phyloP scores from a whole-genome alignment of 2,797 vertebrate genomes.

The Adelosebastes latens region DNA sequence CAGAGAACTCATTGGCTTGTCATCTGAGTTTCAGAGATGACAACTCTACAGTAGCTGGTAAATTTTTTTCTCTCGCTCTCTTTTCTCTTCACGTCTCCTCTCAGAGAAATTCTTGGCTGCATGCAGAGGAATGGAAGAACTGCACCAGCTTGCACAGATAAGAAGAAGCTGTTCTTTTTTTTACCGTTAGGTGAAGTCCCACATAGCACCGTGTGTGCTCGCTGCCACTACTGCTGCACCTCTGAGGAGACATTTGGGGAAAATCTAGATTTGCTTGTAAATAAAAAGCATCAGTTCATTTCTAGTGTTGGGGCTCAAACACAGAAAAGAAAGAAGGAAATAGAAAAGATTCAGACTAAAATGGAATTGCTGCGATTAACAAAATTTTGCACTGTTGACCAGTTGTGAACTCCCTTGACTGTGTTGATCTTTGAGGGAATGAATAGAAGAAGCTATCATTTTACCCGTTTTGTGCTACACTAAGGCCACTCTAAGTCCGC shows the following conservation, averaged over 20 bases:
- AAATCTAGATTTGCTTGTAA: neutral
- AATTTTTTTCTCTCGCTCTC: neutral
- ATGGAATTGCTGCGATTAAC: neutral
- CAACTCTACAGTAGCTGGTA: slow-evolving; percentile 52
- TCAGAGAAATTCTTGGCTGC: slow-evolving; percentile 20
- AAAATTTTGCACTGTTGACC: neutral
- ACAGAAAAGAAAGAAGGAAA: too few relatives aligned
- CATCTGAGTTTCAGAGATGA: slow-evolving; percentile 45
- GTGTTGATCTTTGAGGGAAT: neutral
- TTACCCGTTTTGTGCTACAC: neutral
- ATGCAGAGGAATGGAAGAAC: slow-evolving; percentile 19
- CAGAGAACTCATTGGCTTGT: slow-evolving; percentile 45
- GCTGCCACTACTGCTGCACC: neutral
- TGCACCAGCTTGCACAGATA: neutral
- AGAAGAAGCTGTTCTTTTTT: slow-evolving; percentile 19
- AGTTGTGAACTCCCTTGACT: neutral
- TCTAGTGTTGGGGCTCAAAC: too few relatives aligned
- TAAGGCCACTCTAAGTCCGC: neutral
- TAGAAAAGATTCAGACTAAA: neutral
- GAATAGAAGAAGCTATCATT: neutral
- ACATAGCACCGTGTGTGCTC: neutral
- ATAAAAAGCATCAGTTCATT: neutral
- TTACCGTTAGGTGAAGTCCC: neutral
- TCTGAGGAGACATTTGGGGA: neutral
- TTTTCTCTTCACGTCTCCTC: slow-evolving; percentile 20